Base-by-base conservation (phyloP, 2,797 vertebrate species). In the Morus bassanus region DNA sequence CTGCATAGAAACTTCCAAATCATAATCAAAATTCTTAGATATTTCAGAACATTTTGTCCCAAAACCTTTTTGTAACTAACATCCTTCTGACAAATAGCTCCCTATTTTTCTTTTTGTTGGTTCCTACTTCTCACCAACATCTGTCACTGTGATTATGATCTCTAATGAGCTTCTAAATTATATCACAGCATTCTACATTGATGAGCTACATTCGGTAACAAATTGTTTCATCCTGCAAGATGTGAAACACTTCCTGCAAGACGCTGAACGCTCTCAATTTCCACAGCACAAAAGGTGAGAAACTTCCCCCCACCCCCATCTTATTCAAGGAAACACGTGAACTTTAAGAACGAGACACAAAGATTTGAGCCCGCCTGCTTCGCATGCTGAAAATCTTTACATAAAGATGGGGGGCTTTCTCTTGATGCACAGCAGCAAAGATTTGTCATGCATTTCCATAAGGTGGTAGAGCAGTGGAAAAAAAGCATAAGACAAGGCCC, bases 91-190 rank as follows among this genome's bases (percentile, higher is more conserved):
- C 65, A 88, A 95, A 90, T 11, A 82, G 39, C 65, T 86, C 75
- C 41, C 72, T 77, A 65, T 92, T 89, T 65, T 65, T 37, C 64
- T 53, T 45, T 86, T 74, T 91, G 84, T 96, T 95, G 73, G 78
- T 87, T 91, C 59, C 67, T 87, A 65, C 88, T 91, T 93, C 90
- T 96, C 75, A 76, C 72, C 91, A 97, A 96, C 95, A 95, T 96
- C 95, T 97, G 95, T 74, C 94, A 90, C 88, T 87, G 25, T 28
- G 56, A 96, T 95, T 86, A 84, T 76, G 57, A 82, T 87, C 80
- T 89, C 88, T 94, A 92, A 95, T 74, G 78, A 85, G 45, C 92
- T 98, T 93, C 96, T 96, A 91, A 97, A 96, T 94, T 93, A 67
- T 69, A 96, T 89, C 92, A 95, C 45, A 37, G 85, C 93, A 87